Conservation (phyloP, 2,113 vertebrate genomes). For the Aix galericulata region DNA sequence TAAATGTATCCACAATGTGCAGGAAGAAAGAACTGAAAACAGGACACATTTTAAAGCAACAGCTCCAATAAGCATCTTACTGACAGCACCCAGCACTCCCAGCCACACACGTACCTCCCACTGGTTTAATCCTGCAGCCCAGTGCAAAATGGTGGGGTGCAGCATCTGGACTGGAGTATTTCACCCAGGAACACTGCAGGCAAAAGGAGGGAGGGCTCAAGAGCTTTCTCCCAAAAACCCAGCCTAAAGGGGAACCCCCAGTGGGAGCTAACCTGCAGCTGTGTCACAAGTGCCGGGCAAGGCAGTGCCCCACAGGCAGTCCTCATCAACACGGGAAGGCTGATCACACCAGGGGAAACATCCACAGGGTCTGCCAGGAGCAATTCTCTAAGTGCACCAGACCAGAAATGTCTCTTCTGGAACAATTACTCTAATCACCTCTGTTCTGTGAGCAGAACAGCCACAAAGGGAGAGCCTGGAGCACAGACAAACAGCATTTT, state of each 20-base stretch:
- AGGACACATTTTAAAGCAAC: not conserved
- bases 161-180: not conserved
- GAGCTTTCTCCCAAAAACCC: not conserved
- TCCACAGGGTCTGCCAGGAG: rapidly evolving
- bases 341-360: rapidly evolving
- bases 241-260: not conserved
- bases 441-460: not conserved
- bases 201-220: not conserved
- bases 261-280: not conserved
- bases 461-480: too few species aligned
- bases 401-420: not conserved
- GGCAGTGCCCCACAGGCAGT: not conserved
- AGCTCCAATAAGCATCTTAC: not conserved
- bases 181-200: not conserved
- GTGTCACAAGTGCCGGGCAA: rapidly evolving
- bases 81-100: not conserved
- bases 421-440: not conserved
- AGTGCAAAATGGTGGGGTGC: too few species aligned
- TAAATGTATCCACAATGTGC: conserved; percentile 38
- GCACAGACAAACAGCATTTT: not conserved
- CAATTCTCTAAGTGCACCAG: not conserved
- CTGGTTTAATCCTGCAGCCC: too few species aligned
- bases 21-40: conserved; percentile 2
- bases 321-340: rapidly evolving
- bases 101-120: not conserved